These are phyloP conservation scores for Cygnus buccinator DNA, from an alignment of 2,113 vertebrate species.

Conservation along the genomic window DNA sequence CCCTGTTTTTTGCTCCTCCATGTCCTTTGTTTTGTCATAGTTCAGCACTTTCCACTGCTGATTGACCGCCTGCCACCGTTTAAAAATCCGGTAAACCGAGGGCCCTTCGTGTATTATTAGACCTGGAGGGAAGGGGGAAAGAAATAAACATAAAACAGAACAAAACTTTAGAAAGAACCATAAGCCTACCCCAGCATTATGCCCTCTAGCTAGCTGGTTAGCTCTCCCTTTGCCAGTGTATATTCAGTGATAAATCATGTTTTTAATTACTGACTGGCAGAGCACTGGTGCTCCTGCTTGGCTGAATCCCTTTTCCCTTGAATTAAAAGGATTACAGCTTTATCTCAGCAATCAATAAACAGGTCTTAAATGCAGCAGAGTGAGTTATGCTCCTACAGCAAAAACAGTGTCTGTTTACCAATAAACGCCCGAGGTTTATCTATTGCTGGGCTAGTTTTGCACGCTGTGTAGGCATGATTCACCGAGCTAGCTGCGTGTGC, in stretches of 20 bases:
- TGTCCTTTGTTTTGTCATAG: slow-evolving; percentile 95
- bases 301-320: not conserved
- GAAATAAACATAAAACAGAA: slow-evolving; percentile 51
- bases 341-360: not conserved
- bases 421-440: slow-evolving; percentile 6
- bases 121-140: slow-evolving; percentile 78
- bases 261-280: not conserved
- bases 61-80: slow-evolving; percentile 98
- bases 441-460: not conserved
- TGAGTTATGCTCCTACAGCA: slow-evolving; percentile 5
- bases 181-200: not conserved
- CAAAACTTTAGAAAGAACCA: slow-evolving; percentile 31
- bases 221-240: not conserved
- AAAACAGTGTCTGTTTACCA: slow-evolving; percentile 30
- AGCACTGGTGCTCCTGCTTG: not conserved
- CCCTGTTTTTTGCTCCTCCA: slow-evolving; percentile 87
- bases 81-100: slow-evolving; percentile 97
- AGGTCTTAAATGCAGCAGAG: not conserved
- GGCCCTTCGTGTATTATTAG: slow-evolving; percentile 98
- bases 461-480: slow-evolving; percentile 49
- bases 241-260: not conserved
- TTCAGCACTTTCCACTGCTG: slow-evolving; percentile 99
- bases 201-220: not conserved
- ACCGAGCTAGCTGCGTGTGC: not conserved
- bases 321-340: slow-evolving; percentile 40